phyloP scores from a whole-genome alignment of 2,113 vertebrate genomes.

The Cnemophilus loriae region DNA sequence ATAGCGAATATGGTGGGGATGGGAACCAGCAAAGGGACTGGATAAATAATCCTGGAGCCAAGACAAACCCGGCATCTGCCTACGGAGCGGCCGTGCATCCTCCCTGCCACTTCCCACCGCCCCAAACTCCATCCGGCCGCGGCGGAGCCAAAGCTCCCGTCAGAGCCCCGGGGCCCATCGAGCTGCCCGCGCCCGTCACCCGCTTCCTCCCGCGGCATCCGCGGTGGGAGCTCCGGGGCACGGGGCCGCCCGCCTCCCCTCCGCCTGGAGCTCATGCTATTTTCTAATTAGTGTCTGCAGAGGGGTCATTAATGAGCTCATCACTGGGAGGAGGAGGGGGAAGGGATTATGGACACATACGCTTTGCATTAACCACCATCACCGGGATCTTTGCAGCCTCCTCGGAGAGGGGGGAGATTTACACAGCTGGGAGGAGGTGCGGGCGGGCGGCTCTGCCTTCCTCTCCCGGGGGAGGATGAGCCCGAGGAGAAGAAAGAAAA shows the following conservation, averaged over 20 bases:
- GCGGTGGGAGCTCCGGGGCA: neutral
- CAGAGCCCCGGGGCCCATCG: neutral
- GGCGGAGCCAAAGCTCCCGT: neutral
- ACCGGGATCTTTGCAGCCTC: slow-evolving; percentile 6
- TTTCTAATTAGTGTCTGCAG: slow-evolving; percentile 40
- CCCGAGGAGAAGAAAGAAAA: slow-evolving; percentile 45
- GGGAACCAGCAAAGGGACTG: slow-evolving; percentile 12
- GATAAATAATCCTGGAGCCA: slow-evolving; percentile 53
- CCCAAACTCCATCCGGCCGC: slow-evolving; percentile 7
- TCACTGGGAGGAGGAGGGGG: slow-evolving; percentile 21
- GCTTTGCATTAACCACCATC: slow-evolving; percentile 56
- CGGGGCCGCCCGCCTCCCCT: neutral
- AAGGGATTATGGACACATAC: slow-evolving; percentile 47
- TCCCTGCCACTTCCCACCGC: slow-evolving; percentile 8
- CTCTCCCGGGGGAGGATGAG: slow-evolving; percentile 31
- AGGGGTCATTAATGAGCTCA: slow-evolving; percentile 61
- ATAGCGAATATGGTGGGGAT: slow-evolving; percentile 27
- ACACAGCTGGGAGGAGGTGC: slow-evolving; percentile 63
- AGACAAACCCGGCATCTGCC: slow-evolving; percentile 50
- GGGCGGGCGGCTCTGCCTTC: slow-evolving; percentile 43
- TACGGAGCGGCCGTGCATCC: neutral
- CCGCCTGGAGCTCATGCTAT: neutral
- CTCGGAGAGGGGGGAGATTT: slow-evolving; percentile 40
- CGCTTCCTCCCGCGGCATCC: neutral
- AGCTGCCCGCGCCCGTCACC: neutral